Evolutionary conservation across 1,140 invertebrate species (phyloP), one percentile per base, ranked within the genome.

Genomic region (Macrotrachela quadricornifera): DNA sequence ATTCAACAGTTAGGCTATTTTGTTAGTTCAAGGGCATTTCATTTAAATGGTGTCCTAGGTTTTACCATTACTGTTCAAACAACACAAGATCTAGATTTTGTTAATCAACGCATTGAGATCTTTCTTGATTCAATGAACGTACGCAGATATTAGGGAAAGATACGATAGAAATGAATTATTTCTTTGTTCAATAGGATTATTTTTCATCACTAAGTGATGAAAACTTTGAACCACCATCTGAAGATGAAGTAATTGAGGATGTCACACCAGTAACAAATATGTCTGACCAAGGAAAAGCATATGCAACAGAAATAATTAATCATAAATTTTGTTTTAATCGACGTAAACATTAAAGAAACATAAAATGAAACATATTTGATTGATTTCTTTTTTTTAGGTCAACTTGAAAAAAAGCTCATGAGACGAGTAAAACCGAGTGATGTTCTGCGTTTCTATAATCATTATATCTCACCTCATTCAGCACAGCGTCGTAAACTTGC

Each of bases 1-100:
- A 78, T 87, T 84, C 74, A 92, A 66, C 85, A 91, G 64, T 70
- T 92, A 10, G 85, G 88, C 10, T 95, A 96, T 64, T 88, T 95
- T 60, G 87, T 95, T 39, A 83, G 81, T 63, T 85, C 81, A 64
- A 82, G 82, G 0, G 72, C 86, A 15, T 73, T 84, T 11, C 73
- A 80, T 59, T 74, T 79, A 0, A 80, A 80, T 66, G 84, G 84
- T 18, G 79, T 80, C 4, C 83, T 88, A 67, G 86, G 87, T 10
- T 65, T 95, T 8, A 66, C 81, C 54, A 72, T 95, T 16, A 80
- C 94, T 50, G 80, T 95, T 1, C 90, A 95, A 72, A 90, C 86
- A 17, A 79, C 85, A 51, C 76, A 77, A 49, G 78, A 82, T 65
- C 85, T 87, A 0, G 65, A 74, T 10, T 85, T 79, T 69, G 74